Conservation (phyloP, 2,888 invertebrate genomes). For the Lasioglossum malachurum region DNA sequence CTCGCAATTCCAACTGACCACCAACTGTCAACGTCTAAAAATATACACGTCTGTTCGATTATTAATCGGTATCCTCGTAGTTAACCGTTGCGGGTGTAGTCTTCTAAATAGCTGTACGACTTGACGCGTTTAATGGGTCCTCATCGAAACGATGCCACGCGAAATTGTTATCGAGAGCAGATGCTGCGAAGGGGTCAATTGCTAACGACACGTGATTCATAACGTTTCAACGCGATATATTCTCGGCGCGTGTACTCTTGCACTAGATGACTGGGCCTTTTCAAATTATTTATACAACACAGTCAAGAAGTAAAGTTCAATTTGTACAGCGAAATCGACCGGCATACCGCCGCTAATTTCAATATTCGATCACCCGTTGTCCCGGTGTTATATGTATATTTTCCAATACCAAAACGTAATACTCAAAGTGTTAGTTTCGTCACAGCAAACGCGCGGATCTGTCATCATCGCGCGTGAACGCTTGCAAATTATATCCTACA, state of each 20-base stretch:
- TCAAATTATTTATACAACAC: background rate
- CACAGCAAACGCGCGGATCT: background rate
- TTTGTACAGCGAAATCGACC: background rate
- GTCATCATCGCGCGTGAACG: background rate
- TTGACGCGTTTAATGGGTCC: constrained; percentile 19
- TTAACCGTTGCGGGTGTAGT: background rate
- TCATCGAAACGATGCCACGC: constrained; percentile 27
- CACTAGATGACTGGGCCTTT: background rate
- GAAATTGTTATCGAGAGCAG: constrained; percentile 38
- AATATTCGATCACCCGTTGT: background rate
- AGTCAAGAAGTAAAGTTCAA: background rate
- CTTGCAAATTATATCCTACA: background rate
- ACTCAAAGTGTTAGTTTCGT: background rate
- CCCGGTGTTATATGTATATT: background rate
- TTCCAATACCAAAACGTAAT: background rate
- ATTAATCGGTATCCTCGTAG: constrained; percentile 10
- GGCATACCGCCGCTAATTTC: background rate
- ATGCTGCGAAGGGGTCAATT: constrained; percentile 47
- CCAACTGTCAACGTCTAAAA: background rate
- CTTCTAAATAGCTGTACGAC: constrained; percentile 24
- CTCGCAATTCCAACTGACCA: constrained; percentile 5
- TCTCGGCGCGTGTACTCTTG: background rate
- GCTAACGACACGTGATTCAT: constrained; percentile 40
- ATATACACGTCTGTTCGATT: constrained; percentile 22
- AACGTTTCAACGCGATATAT: constrained; percentile 17